Base-by-base conservation (phyloP, 1,140 invertebrate genomes). In the Tetragnatha versicolor region DNA sequence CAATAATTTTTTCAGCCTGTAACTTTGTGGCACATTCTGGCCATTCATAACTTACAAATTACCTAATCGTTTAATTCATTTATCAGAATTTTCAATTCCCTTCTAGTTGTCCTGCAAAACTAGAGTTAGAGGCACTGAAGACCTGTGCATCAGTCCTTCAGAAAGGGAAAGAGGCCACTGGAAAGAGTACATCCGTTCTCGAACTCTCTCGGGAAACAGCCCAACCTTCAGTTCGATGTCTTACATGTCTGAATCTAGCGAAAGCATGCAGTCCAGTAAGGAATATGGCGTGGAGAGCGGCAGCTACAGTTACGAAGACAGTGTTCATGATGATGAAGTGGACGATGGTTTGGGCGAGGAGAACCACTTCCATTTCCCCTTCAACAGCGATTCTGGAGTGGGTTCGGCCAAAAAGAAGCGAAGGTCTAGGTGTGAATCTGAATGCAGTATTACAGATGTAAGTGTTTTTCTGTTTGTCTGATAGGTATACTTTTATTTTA, bases 111-210 rank as follows among this genome's bases (percentile, higher is more conserved):
- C 79, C 0, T 82, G 82, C 42, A 82, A 82, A 51, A 88, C 86
- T 27, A 82, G 83, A 35, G 82, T 86, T 5, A 83, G 86, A 29
- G 87, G 86, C 12, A 84, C 83, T 39, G 86, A 87, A 81, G 87
- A 88, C 77, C 63, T 85, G 2, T 86, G 85, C 49, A 45, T 85
- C n/a, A 83, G 82, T 31, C 84, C 87, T 20, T 84, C 84, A 35
- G 83, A 86, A 25, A 83, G 83, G 49, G 84, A 85, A 55, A 81
- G 82, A 53, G 75, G 55, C 55, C 82, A 85, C 29, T 79, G 84
- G 61, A 81, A 81, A 49, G 83, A 84, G 58, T 84, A 83, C 73
- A 77, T 85, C 27, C 82, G 84, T 9, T 61, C 82, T 60, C 82
- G 84, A 22, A 83, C 82, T 29, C 20, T 79, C 4, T 82, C 81